Evolutionary conservation across 2,113 vertebrate genomes (phyloP), one percentile per base, ranked within the genome.

Genomic region (Microtus ochrogaster): DNA sequence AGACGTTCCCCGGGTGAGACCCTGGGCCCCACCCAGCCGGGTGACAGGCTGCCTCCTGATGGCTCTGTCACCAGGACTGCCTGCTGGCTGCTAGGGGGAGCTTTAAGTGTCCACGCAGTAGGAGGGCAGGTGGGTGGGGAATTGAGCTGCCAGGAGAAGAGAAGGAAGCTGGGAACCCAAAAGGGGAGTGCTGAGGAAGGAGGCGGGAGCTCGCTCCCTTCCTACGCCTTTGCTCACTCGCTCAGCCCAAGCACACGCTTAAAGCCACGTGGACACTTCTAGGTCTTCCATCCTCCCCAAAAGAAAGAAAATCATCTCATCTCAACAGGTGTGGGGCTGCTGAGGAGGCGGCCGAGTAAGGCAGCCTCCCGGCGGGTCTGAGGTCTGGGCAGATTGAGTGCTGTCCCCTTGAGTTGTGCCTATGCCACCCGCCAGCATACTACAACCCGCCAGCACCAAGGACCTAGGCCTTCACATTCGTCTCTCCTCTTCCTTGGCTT

Each of bases 91-190:
- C 96, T 22, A 70, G 16, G 77, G 92, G 97, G 91, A 97, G 97
- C 98, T 98, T 98, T 98, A 97, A 97, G 98, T 97, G 97, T 97
- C 7, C 0, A 89, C 58, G 82, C 93, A 87, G 97, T 98, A 81
- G 98, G 98, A 98, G 98, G 97, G 95, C 39, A 55, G 87, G 98
- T 98, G 98, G 98, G 98, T 94, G 97, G 96, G 94, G 97, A 98
- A 95, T 96, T 78, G 97, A 98, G 95, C 16, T 95, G 66, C 79
- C 74, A 84, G 94, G 90, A 76, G 61, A 92, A 92, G 85, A 97
- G 95, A 98, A 95, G 78, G 96, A 97, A 70, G 79, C 89, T 97
- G 96, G 52, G 49, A 98, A 36, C 94, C 94, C 92, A 97, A 91
- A 73, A 87, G 94, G 84, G 88, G 81, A 55, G 55, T 3, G 73